These are phyloP conservation scores for Drosophila neutralis DNA, from an alignment of 2,888 invertebrate species.

Conservation along the genomic window DNA sequence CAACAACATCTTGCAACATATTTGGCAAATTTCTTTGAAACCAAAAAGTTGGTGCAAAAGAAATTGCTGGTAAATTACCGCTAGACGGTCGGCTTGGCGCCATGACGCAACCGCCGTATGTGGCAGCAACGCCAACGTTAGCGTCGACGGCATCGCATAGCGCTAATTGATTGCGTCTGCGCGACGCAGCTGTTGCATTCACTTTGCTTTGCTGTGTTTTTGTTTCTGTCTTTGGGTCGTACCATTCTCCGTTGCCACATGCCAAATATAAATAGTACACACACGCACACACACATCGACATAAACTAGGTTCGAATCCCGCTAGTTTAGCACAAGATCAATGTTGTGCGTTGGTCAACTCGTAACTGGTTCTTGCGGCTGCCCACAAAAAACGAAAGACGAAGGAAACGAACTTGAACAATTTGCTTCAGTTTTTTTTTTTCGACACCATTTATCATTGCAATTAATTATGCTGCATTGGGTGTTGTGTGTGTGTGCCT, in stretches of 20 bases:
- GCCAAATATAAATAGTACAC: slow-evolving; percentile 33
- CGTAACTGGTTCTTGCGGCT: slow-evolving; percentile 67
- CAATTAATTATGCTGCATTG: slow-evolving; percentile 49
- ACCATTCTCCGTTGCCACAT: slow-evolving; percentile 70
- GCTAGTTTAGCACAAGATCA: slow-evolving; percentile 77
- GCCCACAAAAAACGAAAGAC: slow-evolving; percentile 57
- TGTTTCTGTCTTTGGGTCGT: slow-evolving; percentile 59
- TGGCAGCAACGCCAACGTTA: slow-evolving; percentile 51
- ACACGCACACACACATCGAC: slow-evolving; percentile 4
- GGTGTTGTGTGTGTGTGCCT: slow-evolving; percentile 18
- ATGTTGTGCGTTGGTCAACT: slow-evolving; percentile 67
- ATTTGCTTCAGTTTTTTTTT: slow-evolving; percentile 27
- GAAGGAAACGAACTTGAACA: slow-evolving; percentile 73
- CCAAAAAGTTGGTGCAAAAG: slow-evolving; percentile 75
- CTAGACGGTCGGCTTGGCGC: slow-evolving; percentile 77
- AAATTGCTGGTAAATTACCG: slow-evolving; percentile 80
- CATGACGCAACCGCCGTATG: slow-evolving; percentile 75
- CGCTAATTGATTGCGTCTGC: slow-evolving; percentile 78
- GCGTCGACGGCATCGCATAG: slow-evolving; percentile 59
- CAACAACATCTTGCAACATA: slow-evolving; percentile 52
- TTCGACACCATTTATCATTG: slow-evolving; percentile 45
- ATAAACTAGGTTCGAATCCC: slow-evolving; percentile 29
- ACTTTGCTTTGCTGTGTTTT: slow-evolving; percentile 55
- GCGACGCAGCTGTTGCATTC: slow-evolving; percentile 70
- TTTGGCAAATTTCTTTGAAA: slow-evolving; percentile 74